These are phyloP conservation scores for Helicoverpa zea DNA, from an alignment of 1,140 invertebrate genomes.

Conservation along the genomic window DNA sequence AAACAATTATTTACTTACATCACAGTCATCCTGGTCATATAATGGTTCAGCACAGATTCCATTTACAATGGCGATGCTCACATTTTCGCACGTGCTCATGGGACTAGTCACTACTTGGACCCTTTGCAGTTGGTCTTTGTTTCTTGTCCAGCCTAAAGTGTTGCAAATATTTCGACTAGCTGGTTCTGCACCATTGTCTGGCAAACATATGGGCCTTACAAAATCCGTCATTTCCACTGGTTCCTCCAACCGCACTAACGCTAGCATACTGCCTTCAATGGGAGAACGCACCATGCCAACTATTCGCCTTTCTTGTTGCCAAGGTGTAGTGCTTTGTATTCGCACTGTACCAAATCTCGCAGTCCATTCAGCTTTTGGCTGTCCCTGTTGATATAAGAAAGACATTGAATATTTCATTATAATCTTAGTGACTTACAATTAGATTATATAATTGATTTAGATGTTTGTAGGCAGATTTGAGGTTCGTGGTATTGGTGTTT, in stretches of 20 bases:
- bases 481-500: too few relatives aligned
- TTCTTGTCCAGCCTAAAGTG: conserved; percentile 94
- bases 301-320: conserved; percentile 95
- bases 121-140: conserved; percentile 92
- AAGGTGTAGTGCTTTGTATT: conserved; percentile 92
- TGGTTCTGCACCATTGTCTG: conserved; percentile 80
- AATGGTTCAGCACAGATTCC: conserved; percentile 94
- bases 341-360: conserved; percentile 93
- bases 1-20: conserved; percentile 88
- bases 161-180: conserved; percentile 89
- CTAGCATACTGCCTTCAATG: conserved; percentile 94
- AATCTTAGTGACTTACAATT: too few relatives aligned
- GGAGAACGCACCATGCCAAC: conserved; percentile 96
- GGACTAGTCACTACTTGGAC: conserved; percentile 91
- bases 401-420: too few relatives aligned
- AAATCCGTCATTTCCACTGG: conserved; percentile 93
- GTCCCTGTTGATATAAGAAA: conserved; percentile 84
- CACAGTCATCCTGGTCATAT: conserved; percentile 92
- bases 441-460: too few relatives aligned
- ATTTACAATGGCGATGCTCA: conserved; percentile 93
- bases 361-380: conserved; percentile 94
- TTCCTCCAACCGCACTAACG: conserved; percentile 93
- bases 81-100: conserved; percentile 94
- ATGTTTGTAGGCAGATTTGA: too few relatives aligned
- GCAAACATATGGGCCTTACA: conserved; percentile 93